Evolutionary conservation across 2,888 invertebrate species (phyloP).

Genomic region (Leucozona laternaria): DNA sequence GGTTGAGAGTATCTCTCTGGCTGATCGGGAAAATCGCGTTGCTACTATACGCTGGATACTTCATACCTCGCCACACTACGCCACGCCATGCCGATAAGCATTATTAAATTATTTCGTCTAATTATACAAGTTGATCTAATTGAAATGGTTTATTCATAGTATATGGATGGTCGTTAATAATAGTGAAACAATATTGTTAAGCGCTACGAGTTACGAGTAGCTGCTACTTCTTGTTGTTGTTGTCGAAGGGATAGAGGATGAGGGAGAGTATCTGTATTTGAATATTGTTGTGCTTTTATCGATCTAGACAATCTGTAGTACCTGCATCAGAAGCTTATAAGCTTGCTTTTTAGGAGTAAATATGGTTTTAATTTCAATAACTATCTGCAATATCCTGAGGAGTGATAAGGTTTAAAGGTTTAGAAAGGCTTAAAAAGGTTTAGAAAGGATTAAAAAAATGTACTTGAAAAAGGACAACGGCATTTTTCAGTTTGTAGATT

Average conservation of each 20-base stretch:
- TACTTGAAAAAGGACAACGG: too few species aligned
- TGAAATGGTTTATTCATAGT: constrained; percentile 63
- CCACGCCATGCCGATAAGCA: constrained; percentile 52
- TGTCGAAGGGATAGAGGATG: background rate
- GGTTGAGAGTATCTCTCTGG: constrained; percentile 35
- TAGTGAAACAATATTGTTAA: constrained; percentile 38
- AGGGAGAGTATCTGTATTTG: background rate
- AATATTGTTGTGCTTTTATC: background rate
- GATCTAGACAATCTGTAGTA: background rate
- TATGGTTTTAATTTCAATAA: too few species aligned
- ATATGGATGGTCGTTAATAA: constrained; percentile 45
- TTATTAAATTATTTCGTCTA: constrained; percentile 74
- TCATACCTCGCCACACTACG: background rate
- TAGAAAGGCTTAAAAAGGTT: too few species aligned
- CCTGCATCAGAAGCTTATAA: background rate
- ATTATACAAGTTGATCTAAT: constrained; percentile 74
- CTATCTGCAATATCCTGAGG: too few species aligned
- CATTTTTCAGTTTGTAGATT: too few species aligned
- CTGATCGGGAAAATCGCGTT: constrained; percentile 22
- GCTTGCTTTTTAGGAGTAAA: background rate
- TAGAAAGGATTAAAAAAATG: too few species aligned
- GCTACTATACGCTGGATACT: background rate
- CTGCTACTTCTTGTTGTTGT: background rate
- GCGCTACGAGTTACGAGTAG: background rate
- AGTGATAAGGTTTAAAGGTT: too few species aligned